Evolutionary conservation across 2,888 invertebrate genomes (phyloP).

Genomic region (Drosophila hamatofila): DNA sequence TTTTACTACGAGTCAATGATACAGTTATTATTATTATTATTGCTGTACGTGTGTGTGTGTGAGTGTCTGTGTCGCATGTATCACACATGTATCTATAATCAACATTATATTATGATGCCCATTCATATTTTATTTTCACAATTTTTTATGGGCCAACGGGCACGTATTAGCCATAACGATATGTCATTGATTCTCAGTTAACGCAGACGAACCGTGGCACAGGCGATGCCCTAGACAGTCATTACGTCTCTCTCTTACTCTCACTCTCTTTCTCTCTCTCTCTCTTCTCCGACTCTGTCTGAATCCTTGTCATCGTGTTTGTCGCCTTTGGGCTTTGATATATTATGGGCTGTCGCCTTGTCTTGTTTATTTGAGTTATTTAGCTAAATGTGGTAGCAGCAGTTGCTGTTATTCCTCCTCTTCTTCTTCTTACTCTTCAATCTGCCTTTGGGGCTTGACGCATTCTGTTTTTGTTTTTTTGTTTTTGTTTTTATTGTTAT

Average conservation of each 20-base stretch:
- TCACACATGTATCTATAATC: conserved; percentile 44
- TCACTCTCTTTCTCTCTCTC: background rate
- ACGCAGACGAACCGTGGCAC: conserved; percentile 17
- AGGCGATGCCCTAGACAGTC: conserved; percentile 60
- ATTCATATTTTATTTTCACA: conserved; percentile 57
- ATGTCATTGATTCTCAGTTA: conserved; percentile 80
- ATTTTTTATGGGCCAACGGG: conserved; percentile 66
- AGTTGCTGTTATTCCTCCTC: conserved; percentile 6
- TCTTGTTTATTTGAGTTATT: conserved; percentile 77
- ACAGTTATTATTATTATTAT: conserved; percentile 31
- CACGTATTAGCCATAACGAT: conserved; percentile 75
- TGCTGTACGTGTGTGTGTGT: conserved; percentile 3
- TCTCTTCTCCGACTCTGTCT: background rate
- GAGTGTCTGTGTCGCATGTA: conserved; percentile 20
- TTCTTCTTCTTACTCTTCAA: background rate
- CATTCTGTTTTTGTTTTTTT: conserved; percentile 61
- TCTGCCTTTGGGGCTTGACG: conserved; percentile 32
- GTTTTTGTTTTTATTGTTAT: conserved; percentile 79
- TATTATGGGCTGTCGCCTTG: conserved; percentile 78
- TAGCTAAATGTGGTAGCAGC: conserved; percentile 59
- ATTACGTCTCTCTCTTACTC: conserved; percentile 41
- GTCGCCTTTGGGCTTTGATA: conserved; percentile 77
- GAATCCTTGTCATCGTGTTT: conserved; percentile 28
- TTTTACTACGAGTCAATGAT: conserved; percentile 35
- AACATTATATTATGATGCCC: conserved; percentile 57